Conservation (phyloP, 2,888 invertebrate species). For the Platynereis dumerilii region DNA sequence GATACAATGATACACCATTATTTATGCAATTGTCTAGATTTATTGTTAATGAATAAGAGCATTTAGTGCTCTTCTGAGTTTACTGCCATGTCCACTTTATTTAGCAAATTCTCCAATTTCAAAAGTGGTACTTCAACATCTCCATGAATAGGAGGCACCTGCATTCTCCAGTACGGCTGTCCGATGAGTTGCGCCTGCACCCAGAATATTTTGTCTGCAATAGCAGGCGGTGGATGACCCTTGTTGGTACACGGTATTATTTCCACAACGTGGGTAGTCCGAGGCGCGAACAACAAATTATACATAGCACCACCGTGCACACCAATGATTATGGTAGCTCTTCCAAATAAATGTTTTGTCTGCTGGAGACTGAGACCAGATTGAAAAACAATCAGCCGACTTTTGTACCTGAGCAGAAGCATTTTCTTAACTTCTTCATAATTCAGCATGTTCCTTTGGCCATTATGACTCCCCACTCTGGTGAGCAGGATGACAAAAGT, state of each 20-base stretch:
- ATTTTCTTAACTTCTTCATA: constrained; percentile 12
- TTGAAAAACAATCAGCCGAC: constrained; percentile 16
- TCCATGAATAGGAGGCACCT: not conserved
- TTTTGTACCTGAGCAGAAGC: constrained; percentile 10
- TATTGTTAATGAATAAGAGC: too few relatives aligned
- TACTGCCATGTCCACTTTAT: not conserved
- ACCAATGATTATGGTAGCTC: constrained; percentile 25
- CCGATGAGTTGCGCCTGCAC: constrained; percentile 11
- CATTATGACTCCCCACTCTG: constrained; percentile 16
- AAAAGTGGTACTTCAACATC: constrained; percentile 10
- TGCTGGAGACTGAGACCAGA: constrained; percentile 12
- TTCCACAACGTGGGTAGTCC: constrained; percentile 20
- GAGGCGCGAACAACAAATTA: constrained; percentile 23
- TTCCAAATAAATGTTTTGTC: constrained; percentile 11
- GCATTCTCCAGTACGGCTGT: constrained; percentile 19
- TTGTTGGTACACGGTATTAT: constrained; percentile 15
- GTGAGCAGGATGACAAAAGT: constrained; percentile 20
- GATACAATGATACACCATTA: too few relatives aligned
- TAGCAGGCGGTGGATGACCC: constrained; percentile 3
- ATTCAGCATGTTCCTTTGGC: constrained; percentile 23
- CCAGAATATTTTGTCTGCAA: constrained; percentile 21
- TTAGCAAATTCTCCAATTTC: not conserved
- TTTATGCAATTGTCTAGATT: too few relatives aligned
- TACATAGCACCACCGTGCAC: constrained; percentile 31
- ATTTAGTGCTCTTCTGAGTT: too few relatives aligned